phyloP scores from a whole-genome alignment of 2,888 invertebrate species.

The Pinctada fucata region DNA sequence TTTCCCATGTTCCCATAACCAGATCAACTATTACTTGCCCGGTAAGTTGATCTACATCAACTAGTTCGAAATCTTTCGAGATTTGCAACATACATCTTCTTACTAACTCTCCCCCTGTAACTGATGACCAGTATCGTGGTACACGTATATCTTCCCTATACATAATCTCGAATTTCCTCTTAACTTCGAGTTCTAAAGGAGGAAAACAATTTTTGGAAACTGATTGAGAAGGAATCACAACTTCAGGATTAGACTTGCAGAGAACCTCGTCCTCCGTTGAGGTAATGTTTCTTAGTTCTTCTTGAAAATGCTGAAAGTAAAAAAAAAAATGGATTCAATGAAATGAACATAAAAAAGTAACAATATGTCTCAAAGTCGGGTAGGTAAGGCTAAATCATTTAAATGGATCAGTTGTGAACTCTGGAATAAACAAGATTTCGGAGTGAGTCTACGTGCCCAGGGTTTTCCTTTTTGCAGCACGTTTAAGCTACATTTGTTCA shows the following conservation, averaged over 20 bases:
- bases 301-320: background rate
- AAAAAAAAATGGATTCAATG: background rate
- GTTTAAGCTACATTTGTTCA: too few relatives aligned
- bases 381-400: too few relatives aligned
- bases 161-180: conserved; percentile 8
- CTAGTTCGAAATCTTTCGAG: conserved; percentile 21
- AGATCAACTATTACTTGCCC: conserved; percentile 46
- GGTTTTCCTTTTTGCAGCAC: too few relatives aligned
- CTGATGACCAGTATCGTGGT: conserved; percentile 13
- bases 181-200: background rate
- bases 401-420: too few relatives aligned
- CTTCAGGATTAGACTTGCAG: background rate
- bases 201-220: background rate
- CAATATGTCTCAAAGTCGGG: too few relatives aligned
- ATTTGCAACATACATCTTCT: conserved; percentile 17
- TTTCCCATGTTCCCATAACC: conserved; percentile 53
- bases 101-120: conserved; percentile 16
- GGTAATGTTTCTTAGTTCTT: conserved; percentile 8
- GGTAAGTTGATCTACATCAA: conserved; percentile 45
- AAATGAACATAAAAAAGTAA: too few relatives aligned
- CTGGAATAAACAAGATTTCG: too few relatives aligned
- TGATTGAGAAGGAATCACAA: background rate
- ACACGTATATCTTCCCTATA: conserved; percentile 19
- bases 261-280: background rate
- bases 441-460: too few relatives aligned